Conservation (phyloP, 1,140 invertebrate species). For the Aphis gossypii region DNA sequence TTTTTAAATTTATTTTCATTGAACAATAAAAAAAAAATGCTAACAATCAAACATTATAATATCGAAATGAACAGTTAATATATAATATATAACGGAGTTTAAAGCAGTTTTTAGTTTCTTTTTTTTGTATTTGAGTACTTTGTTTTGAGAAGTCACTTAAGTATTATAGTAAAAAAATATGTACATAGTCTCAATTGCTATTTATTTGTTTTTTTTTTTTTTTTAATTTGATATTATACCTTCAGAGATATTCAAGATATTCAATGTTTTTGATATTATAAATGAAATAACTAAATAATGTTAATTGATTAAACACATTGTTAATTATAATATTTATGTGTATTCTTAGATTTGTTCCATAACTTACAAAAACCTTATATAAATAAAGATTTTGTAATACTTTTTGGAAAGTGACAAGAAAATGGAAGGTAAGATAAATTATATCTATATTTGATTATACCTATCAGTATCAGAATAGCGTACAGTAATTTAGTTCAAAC, state of each 20-base stretch:
- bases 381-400: not conserved
- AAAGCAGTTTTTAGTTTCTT: not conserved
- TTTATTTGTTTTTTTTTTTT: not conserved
- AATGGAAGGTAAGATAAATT: not conserved
- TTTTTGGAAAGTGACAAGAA: not conserved
- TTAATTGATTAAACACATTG: not conserved
- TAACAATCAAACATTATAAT: not conserved
- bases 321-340: not conserved
- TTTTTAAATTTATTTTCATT: not conserved
- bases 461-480: not conserved
- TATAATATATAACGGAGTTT: not conserved
- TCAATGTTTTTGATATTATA: not conserved
- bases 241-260: not conserved
- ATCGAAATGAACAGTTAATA: not conserved
- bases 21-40: no score
- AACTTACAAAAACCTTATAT: not conserved
- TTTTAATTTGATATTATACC: not conserved
- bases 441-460: not conserved
- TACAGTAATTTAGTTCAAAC: not conserved
- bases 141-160: not conserved
- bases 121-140: not conserved
- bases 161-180: not conserved
- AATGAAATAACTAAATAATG: not conserved
- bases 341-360: not conserved
- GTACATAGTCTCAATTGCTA: not conserved